Conservation (phyloP, 2,113 vertebrate species). For the Bos indicus region DNA sequence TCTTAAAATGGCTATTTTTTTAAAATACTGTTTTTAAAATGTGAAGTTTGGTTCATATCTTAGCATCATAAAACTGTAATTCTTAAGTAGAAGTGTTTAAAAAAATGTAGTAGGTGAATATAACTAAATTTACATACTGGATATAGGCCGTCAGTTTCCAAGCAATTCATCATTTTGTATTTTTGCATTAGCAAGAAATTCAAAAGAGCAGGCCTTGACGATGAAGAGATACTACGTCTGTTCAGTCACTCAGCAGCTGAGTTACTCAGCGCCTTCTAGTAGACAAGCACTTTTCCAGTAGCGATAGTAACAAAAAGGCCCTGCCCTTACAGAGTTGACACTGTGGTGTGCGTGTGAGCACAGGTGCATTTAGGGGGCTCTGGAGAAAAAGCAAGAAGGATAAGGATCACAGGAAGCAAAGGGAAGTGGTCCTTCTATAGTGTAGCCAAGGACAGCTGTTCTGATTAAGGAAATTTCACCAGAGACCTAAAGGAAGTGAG, state of each 20-base stretch:
- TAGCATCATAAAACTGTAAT: neutral
- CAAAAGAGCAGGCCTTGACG: neutral
- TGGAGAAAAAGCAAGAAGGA: neutral
- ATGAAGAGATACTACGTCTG: neutral
- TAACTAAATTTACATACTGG: neutral
- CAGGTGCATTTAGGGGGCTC: neutral
- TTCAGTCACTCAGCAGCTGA: neutral
- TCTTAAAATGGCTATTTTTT: neutral
- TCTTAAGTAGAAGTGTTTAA: slow-evolving; percentile 9
- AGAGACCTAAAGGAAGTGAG: neutral
- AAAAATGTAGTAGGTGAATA: neutral
- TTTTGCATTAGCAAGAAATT: neutral
- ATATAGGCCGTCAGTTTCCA: neutral
- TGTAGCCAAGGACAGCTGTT: neutral
- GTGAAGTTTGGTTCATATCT: neutral
- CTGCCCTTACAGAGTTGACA: neutral
- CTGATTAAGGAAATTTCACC: neutral
- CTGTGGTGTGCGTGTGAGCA: neutral
- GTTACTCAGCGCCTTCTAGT: neutral
- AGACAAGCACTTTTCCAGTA: neutral
- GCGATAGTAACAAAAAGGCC: neutral
- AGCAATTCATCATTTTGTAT: neutral
- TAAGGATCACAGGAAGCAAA: neutral
- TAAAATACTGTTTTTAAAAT: neutral
- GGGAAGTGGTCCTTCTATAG: neutral